phyloP scores from a whole-genome alignment of 1,140 invertebrate genomes.

The Drosophila sulfurigaster region DNA sequence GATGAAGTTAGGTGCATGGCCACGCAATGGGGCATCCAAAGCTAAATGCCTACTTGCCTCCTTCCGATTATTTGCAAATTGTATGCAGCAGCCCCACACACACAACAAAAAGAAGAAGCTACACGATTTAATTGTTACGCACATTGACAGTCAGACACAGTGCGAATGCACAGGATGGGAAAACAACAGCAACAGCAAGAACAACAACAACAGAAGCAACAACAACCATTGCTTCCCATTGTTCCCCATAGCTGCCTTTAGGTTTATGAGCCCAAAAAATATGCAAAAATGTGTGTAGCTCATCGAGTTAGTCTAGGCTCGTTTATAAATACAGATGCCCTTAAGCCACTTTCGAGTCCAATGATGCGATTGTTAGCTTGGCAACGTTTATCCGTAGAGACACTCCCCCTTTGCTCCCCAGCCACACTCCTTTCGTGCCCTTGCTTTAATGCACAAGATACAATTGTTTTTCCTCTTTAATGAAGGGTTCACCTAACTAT shows the following conservation, averaged over 20 bases:
- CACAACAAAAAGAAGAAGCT: slow-evolving; percentile 57
- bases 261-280: slow-evolving; percentile 45
- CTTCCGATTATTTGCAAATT: slow-evolving; percentile 70
- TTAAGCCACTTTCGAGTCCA: slow-evolving; percentile 3
- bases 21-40: slow-evolving; percentile 69
- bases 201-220: too few species aligned
- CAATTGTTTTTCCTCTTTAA: slow-evolving; percentile 43
- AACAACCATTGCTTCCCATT: slow-evolving; percentile 15
- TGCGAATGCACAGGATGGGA: background rate
- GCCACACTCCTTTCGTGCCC: slow-evolving; percentile 1
- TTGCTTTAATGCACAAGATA: slow-evolving; percentile 41
- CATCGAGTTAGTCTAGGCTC: background rate
- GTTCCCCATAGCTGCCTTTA: slow-evolving; percentile 18
- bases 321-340: slow-evolving; percentile 19
- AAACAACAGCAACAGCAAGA: background rate
- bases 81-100: slow-evolving; percentile 29
- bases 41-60: slow-evolving; percentile 37
- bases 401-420: background rate
- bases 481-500: slow-evolving; percentile 28
- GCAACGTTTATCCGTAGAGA: slow-evolving; percentile 17
- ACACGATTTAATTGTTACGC: slow-evolving; percentile 84
- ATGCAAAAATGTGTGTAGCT: slow-evolving; percentile 41
- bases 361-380: slow-evolving; percentile 27
- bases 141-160: slow-evolving; percentile 66
- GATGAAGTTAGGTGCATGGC: slow-evolving; percentile 80